Conservation (phyloP, 2,113 vertebrate genomes). For the Brienomyrus longianalis region DNA sequence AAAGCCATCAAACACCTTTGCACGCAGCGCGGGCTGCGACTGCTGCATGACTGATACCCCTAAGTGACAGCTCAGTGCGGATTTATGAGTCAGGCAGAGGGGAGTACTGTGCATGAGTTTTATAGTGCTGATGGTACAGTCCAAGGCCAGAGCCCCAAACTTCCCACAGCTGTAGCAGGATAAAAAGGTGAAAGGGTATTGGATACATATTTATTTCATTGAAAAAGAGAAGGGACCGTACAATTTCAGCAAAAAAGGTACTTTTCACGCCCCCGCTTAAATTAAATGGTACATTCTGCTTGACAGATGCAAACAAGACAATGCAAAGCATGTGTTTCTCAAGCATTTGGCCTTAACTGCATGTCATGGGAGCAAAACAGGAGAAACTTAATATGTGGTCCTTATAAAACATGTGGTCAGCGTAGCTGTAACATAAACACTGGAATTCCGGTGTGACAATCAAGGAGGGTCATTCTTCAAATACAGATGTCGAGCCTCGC, state of each 20-base stretch:
- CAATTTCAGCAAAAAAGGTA: not conserved
- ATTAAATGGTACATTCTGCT: not conserved
- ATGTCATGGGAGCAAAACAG: not conserved
- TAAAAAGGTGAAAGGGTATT: not conserved
- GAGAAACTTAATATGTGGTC: conserved; percentile 9
- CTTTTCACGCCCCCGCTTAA: no score
- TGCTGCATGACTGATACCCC: not conserved
- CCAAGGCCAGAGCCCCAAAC: not conserved
- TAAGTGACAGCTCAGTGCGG: not conserved
- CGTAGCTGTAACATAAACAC: conserved; percentile 49
- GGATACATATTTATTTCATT: not conserved
- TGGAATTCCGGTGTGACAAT: conserved; percentile 26
- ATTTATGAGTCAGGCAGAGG: not conserved
- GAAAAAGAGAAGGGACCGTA: not conserved
- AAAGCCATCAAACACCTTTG: not conserved
- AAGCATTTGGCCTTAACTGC: conserved; percentile 5
- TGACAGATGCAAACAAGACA: not conserved
- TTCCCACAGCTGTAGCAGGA: not conserved
- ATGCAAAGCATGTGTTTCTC: not conserved
- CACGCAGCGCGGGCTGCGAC: not conserved
- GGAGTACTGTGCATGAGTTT: not conserved
- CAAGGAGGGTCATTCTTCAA: conserved; percentile 24
- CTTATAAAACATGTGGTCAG: conserved; percentile 10
- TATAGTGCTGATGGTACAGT: not conserved
- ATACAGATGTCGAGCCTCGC: conserved; percentile 39